Percentiles rank a stretch among this genome's conserved stretches.
These are phyloP conservation scores for Ennomos fuscantarius DNA, from an alignment of 2,888 invertebrate genomes.

Conservation along the genomic window DNA sequence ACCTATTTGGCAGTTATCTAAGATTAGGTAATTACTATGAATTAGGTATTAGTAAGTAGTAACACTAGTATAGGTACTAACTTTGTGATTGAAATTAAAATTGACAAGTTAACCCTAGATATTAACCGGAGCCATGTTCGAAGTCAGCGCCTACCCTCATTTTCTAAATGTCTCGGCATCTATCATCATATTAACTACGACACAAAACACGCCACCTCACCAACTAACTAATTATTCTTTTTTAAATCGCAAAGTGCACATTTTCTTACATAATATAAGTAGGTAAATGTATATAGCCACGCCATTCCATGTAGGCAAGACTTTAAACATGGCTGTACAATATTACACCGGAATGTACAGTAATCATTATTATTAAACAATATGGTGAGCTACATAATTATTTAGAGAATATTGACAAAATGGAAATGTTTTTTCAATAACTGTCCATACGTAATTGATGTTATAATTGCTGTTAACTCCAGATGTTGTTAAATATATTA, in stretches of 20 bases:
- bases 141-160: constrained; percentile 5
- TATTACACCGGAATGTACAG: constrained; percentile 7
- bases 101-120: constrained; percentile 57
- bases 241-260: not conserved
- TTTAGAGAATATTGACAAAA: constrained; percentile 30
- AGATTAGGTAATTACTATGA: constrained; percentile 57
- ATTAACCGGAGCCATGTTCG: constrained; percentile 9
- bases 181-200: too few relatives aligned
- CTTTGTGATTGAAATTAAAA: constrained; percentile 65
- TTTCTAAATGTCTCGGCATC: not conserved
- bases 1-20: constrained; percentile 83
- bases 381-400: constrained; percentile 1
- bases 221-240: too few relatives aligned
- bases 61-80: constrained; percentile 52
- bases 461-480: not conserved
- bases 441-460: constrained; percentile 6
- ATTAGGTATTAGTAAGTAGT: constrained; percentile 47
- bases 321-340: constrained; percentile 15
- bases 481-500: not conserved
- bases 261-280: not conserved
- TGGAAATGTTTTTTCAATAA: constrained; percentile 26
- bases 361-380: constrained; percentile 4
- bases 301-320: not conserved
- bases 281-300: too few relatives aligned
- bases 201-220: too few relatives aligned